Conservation (phyloP, 2,888 invertebrate species). For the Phengaris arion region DNA sequence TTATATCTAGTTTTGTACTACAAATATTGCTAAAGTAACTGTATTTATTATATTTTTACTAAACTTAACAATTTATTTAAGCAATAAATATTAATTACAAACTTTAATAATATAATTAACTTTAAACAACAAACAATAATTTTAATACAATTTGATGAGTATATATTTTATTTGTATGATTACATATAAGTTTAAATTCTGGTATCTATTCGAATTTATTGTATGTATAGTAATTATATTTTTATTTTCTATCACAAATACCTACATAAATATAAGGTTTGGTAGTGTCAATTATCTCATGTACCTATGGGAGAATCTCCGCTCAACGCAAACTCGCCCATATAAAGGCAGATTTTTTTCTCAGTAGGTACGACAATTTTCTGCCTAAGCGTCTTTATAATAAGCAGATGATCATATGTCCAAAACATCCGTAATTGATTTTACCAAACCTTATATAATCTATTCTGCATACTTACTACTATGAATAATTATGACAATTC, state of each 20-base stretch:
- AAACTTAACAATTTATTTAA: constrained; percentile 6
- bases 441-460: no score
- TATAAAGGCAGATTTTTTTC: no score
- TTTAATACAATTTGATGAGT: neutral
- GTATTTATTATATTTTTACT: neutral
- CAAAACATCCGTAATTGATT: no score
- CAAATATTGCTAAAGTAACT: constrained; percentile 12
- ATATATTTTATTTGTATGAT: neutral
- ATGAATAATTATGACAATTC: no score
- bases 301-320: no score
- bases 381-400: no score
- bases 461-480: no score
- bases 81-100: neutral
- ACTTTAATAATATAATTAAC: neutral
- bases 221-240: neutral
- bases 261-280: neutral
- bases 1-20: constrained; percentile 19
- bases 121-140: neutral
- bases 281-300: no score
- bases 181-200: constrained; percentile 7
- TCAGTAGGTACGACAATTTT: no score
- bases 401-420: no score
- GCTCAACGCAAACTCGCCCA: no score
- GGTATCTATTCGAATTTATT: neutral
- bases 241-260: neutral